Percentiles rank a stretch among this genome's conserved stretches.
Conservation (phyloP, 30 jellyfish, hydroid and myxozoan species). For the Cassiopea xamachana region DNA sequence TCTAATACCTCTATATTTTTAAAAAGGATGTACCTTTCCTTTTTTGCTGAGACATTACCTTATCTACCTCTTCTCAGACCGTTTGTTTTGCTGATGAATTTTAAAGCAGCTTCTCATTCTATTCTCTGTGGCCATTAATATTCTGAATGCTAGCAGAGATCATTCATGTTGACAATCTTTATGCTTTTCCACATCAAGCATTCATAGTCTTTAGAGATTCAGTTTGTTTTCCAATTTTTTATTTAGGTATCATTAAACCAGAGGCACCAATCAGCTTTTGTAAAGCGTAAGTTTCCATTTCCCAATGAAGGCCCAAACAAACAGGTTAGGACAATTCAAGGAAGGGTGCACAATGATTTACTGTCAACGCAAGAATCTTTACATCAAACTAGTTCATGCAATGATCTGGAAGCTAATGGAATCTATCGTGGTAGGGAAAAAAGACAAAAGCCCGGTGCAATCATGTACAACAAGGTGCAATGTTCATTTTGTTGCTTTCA, state of each 20-base stretch:
- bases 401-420: not conserved
- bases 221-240: not conserved
- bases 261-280: constrained; percentile 26
- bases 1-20: too few species aligned
- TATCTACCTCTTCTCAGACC: too few species aligned
- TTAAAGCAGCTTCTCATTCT: too few species aligned
- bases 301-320: constrained; percentile 11
- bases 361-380: not conserved
- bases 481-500: not conserved
- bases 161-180: too few species aligned
- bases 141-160: too few species aligned
- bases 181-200: too few species aligned
- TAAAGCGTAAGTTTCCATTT: constrained; percentile 21
- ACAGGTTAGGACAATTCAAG: constrained; percentile 10
- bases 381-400: not conserved
- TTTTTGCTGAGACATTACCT: too few species aligned
- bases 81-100: too few species aligned
- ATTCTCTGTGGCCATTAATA: too few species aligned
- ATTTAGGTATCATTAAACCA: not conserved
- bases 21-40: too few species aligned
- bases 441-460: not conserved
- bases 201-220: not conserved
- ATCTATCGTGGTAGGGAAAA: not conserved
- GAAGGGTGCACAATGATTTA: not conserved
- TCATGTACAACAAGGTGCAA: constrained; percentile 11